phyloP scores from a whole-genome alignment of 2,888 invertebrate species.

The Drosophila quinaria region DNA sequence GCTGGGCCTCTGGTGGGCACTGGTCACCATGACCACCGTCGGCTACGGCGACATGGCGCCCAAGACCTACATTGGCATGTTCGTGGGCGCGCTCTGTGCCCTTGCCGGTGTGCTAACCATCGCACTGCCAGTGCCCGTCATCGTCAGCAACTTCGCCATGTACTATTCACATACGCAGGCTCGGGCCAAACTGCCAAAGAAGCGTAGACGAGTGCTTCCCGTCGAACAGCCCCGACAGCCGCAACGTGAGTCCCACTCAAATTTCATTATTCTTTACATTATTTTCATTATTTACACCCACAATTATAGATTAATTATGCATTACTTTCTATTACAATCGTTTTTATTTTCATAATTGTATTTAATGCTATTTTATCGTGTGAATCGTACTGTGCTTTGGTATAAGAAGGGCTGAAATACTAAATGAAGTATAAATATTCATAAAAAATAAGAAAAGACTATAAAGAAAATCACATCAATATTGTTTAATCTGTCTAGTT shows the following conservation, averaged over 20 bases:
- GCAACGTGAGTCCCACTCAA: slow-evolving; percentile 43
- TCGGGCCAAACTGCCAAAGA: slow-evolving; percentile 99
- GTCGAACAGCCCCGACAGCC: slow-evolving; percentile 94
- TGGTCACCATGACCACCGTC: slow-evolving; percentile 99
- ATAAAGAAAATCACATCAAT: too few species aligned
- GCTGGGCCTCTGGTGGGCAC: slow-evolving; percentile 98
- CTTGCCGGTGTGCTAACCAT: slow-evolving; percentile 99
- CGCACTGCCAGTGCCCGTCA: slow-evolving; percentile 99
- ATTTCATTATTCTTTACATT: background rate
- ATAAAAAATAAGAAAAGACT: too few species aligned
- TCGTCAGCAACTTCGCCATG: slow-evolving; percentile 99
- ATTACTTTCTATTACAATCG: too few species aligned
- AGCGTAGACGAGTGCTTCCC: slow-evolving; percentile 97
- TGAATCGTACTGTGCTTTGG: too few species aligned
- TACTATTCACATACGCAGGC: slow-evolving; percentile 98
- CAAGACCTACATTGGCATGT: slow-evolving; percentile 99
- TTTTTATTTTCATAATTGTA: too few species aligned
- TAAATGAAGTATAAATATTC: too few species aligned
- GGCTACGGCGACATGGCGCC: slow-evolving; percentile 99
- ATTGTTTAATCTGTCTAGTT: too few species aligned
- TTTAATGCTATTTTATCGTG: too few species aligned
- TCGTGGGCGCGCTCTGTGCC: slow-evolving; percentile 98
- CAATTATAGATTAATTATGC: too few species aligned
- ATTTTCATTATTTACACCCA: background rate
- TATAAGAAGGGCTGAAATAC: too few species aligned